Evolutionary conservation across 2,797 vertebrate species (phyloP), one percentile per base, ranked within the genome.

Genomic region (Takifugu rubripes): DNA sequence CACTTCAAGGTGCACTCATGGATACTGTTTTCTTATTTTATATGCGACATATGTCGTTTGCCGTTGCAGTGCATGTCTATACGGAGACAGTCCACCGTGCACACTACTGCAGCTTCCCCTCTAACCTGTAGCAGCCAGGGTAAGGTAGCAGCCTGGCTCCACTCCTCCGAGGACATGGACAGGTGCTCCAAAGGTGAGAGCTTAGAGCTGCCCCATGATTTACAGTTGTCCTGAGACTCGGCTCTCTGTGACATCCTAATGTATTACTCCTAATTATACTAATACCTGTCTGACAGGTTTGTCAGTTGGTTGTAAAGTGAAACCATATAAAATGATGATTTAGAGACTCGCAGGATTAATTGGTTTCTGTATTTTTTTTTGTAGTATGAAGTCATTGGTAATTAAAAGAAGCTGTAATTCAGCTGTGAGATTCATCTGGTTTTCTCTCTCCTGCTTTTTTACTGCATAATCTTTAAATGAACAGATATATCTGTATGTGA

Each of bases 151-250:
- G 90, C 93, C 54, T 98, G 95, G 96, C 88, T 98, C 3, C 95
- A 97, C 85, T 93, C 93, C 59, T 96, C 95, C 43, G 94, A 96
- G 7, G 94, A 98, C 79, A 95, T 99, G 94, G 95, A 96, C 79
- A 95, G 91, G 77, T 98, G 97, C 85, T 93, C 93, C 40, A 94
- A 93, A 95, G 97, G 97, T 99, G 78, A 87, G 75, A 52, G 15
- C 33, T 16, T 17, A 43, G 40, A 55, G 44, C 25, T 26, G 21
- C 4, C 47, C 25, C 12, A 5, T 45, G 44, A n/a, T 45, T 8
- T 46, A n/a, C 15, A 2, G 14, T 17, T 3, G 15, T 17, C 43
- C 43, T 17, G 43, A 17, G 43, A 45, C 4, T 45, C 15, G 9
- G 43, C 15, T 3, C 43, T 45, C 0, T 33, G 6, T 33, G 33